Evolutionary conservation across 64 coral and sea anemone genomes (phyloP), one percentile per base, ranked within the genome.

Genomic region (Acropora tenuis): DNA sequence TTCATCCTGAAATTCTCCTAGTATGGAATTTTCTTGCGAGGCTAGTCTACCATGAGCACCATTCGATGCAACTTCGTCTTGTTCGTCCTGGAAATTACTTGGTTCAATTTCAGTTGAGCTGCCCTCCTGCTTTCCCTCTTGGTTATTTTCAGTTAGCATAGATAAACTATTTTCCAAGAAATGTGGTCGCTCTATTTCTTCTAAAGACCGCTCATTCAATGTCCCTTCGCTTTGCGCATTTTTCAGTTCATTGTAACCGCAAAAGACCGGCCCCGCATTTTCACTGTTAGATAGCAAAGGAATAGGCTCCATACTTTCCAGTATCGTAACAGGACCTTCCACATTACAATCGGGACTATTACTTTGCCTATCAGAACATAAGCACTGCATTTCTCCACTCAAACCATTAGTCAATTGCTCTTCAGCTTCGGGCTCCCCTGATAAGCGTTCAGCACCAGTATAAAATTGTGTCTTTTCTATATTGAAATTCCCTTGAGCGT

Each of bases 401-500:
- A 68, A 41, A 85, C 5, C 52, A 61, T 11, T 76, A 11, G 73
- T 1, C 4, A 41, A 59, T 15, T 73, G 12, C 8, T 78, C 50
- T 72, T 16, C 44, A 0, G 52, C 52, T 57, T 67, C 78, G 0
- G 7, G 19, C 10, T 74, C 67, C 12, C 44, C 1, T 11, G 48
- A 16, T 16, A 49, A 55, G 43, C 53, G 15, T 7, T 90, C 77
- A 50, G 41, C 88, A 52, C 43, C 2, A 4, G 46, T 2, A 42
- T 40, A 2, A 9, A 43, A 90, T 3, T 7, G 11, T 47, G n/a
- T 73, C 16, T 82, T 45, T 11, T 75, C 48, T 47, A 43, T 1
- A 43, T 49, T 79, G 9, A 42, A 89, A 67, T 66, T 5, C 10
- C 59, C 78, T 42, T 90, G 40, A 73, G 66, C 74, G 55, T 11